phyloP scores from a whole-genome alignment of 1,140 invertebrate species.

The Ceratosolen fusciceps region DNA sequence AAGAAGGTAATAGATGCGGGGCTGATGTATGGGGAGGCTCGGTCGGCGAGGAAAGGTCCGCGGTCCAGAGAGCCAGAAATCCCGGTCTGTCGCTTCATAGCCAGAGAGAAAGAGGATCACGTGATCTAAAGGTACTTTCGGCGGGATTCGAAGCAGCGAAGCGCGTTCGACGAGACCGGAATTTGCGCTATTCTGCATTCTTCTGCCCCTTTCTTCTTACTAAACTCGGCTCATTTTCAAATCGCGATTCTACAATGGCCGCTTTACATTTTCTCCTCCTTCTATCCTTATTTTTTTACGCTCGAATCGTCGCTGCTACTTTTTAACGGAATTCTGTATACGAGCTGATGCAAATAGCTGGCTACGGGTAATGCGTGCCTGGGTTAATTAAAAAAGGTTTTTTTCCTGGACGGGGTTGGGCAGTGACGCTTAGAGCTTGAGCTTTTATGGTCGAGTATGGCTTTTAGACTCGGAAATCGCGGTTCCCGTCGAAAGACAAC shows the following conservation, averaged over 20 bases:
- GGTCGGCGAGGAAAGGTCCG: background rate
- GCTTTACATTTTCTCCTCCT: too few relatives aligned
- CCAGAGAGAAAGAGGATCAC: background rate
- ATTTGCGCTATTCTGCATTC: slow-evolving; percentile 33
- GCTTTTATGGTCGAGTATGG: too few relatives aligned
- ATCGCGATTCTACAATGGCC: background rate
- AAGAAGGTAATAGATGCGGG: background rate
- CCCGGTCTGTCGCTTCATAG: background rate
- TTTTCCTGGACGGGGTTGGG: too few relatives aligned
- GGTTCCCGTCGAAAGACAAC: too few relatives aligned
- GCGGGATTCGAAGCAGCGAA: background rate
- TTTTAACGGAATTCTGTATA: too few relatives aligned
- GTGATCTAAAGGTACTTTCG: background rate
- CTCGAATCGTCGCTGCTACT: background rate
- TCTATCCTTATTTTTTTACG: background rate
- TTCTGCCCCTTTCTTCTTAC: background rate
- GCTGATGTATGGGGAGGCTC: background rate
- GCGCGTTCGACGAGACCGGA: background rate
- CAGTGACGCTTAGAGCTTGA: too few relatives aligned
- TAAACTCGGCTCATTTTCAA: background rate
- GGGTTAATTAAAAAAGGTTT: too few relatives aligned
- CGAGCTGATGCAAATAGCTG: too few relatives aligned
- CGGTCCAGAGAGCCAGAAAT: slow-evolving; percentile 5
- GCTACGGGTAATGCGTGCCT: too few relatives aligned
- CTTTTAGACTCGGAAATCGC: too few relatives aligned